These are phyloP conservation scores for Albula goreensis DNA, from an alignment of 2,113 vertebrate species.

Conservation along the genomic window DNA sequence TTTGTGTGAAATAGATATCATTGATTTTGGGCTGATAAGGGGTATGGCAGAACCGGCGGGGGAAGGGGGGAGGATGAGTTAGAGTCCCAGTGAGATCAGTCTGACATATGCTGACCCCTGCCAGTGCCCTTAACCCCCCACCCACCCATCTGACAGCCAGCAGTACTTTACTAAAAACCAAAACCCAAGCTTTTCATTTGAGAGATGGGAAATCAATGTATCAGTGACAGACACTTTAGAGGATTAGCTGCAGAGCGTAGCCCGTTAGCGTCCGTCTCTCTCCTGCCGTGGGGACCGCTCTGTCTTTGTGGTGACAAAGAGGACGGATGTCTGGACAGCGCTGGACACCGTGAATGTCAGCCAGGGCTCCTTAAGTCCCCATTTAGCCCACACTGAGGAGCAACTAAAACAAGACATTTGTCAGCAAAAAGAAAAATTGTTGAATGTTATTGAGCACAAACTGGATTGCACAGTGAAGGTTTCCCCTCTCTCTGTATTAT, in stretches of 20 bases:
- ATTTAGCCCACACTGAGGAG: too few relatives aligned
- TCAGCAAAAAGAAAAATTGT: too few relatives aligned
- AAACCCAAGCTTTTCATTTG: constrained; percentile 42
- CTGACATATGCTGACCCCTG: constrained; percentile 35
- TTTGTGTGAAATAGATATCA: background rate
- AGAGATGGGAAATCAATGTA: constrained; percentile 45
- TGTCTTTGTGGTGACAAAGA: background rate
- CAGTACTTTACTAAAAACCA: background rate
- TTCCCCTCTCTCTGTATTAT: too few relatives aligned
- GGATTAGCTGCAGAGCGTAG: background rate
- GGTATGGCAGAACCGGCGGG: too few relatives aligned
- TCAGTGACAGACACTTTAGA: background rate
- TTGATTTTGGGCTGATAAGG: background rate
- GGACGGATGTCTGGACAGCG: too few relatives aligned
- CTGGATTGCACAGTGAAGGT: too few relatives aligned
- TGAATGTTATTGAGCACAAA: too few relatives aligned
- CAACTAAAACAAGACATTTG: too few relatives aligned
- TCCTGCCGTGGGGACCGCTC: background rate
- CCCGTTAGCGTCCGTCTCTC: background rate
- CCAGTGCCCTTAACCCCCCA: constrained; percentile 42
- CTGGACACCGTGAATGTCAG: too few relatives aligned
- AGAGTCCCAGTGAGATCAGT: constrained; percentile 27
- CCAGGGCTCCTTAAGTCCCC: too few relatives aligned
- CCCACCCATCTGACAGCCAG: background rate
- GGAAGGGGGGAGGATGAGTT: background rate